phyloP scores from a whole-genome alignment of 2,113 vertebrate genomes.

The Vulpes ferrilata region DNA sequence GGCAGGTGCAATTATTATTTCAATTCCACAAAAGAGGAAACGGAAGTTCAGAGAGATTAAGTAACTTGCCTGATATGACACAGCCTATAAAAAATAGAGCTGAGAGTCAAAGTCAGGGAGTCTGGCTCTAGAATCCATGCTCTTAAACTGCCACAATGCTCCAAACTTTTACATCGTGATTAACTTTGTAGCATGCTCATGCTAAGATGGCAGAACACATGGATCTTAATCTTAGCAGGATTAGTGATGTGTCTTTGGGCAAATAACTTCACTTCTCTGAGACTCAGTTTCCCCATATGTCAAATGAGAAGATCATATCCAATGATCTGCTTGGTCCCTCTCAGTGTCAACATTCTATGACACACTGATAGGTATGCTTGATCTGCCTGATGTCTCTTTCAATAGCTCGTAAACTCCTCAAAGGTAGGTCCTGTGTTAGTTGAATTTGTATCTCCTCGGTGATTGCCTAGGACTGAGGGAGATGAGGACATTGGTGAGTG shows the following conservation, averaged over 20 bases:
- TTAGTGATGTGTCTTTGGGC: neutral
- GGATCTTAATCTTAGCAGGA: neutral
- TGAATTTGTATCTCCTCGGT: neutral
- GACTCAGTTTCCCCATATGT: neutral
- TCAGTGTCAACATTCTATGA: constrained; percentile 33
- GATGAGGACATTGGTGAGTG: neutral
- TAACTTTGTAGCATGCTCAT: neutral
- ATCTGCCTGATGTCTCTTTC: neutral
- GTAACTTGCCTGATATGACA: neutral
- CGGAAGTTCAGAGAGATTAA: constrained; percentile 6
- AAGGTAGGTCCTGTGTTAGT: neutral
- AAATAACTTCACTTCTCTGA: neutral
- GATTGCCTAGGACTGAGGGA: neutral
- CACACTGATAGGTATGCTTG: neutral
- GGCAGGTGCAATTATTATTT: constrained; percentile 31
- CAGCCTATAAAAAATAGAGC: neutral
- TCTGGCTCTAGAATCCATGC: neutral
- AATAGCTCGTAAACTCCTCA: neutral
- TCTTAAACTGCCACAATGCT: neutral
- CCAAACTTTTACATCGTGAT: neutral
- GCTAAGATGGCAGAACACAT: neutral
- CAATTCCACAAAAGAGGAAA: neutral
- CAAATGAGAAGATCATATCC: constrained; percentile 25
- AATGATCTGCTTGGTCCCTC: neutral
- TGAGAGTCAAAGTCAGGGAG: neutral